phyloP scores from a whole-genome alignment of 2,888 invertebrate species.

The Hymenopus coronatus region DNA sequence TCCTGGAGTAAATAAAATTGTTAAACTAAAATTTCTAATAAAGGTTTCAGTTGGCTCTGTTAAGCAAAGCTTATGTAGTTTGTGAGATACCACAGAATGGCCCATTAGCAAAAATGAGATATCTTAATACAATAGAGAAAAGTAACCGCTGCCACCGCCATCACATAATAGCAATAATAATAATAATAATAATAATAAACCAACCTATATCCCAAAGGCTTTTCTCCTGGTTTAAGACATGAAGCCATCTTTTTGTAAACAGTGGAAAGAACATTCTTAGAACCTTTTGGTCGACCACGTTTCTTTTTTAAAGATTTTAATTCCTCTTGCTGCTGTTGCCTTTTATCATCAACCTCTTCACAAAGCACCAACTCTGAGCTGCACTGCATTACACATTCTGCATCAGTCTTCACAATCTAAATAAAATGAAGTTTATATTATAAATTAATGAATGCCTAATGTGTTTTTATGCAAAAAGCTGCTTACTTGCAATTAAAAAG shows the following conservation, averaged over 20 bases:
- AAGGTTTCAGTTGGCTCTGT: too few species aligned
- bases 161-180: neutral
- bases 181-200: neutral
- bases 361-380: neutral
- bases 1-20: too few species aligned
- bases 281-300: constrained; percentile 35
- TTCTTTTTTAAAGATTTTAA: constrained; percentile 19
- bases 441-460: too few species aligned
- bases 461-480: too few species aligned
- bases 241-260: neutral
- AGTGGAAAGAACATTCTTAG: constrained; percentile 22
- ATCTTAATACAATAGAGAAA: too few species aligned
- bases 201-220: constrained; percentile 31
- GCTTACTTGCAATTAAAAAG: too few species aligned
- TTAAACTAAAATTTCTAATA: too few species aligned
- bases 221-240: neutral
- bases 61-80: too few species aligned
- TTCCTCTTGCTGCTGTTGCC: neutral
- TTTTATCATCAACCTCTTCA: neutral
- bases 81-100: too few species aligned
- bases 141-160: too few species aligned
- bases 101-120: too few species aligned
- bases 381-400: neutral
- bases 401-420: constrained; percentile 12
- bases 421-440: neutral